Evolutionary conservation across 1,140 invertebrate genomes (phyloP).

Genomic region (Elysia chlorotica): DNA sequence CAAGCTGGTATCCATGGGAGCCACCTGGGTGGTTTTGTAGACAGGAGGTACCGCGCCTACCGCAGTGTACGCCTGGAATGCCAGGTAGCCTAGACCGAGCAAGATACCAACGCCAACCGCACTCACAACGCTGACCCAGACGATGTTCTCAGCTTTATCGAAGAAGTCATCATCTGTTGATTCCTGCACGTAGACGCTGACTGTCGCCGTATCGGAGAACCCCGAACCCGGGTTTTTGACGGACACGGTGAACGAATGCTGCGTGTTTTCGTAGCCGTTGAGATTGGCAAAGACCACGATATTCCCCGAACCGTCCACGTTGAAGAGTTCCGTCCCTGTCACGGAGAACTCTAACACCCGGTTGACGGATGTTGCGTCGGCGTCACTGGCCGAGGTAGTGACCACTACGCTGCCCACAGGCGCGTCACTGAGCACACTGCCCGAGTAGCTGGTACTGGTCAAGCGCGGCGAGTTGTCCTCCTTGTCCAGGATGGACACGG

Average conservation of each 20-base stretch:
- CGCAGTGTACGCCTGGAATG: not conserved
- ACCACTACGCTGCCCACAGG: conserved; percentile 8
- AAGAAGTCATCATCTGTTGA: not conserved
- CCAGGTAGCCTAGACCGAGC: not conserved
- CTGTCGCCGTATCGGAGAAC: not conserved
- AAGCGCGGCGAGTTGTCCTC: conserved; percentile 18
- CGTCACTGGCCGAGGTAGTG: conserved; percentile 19
- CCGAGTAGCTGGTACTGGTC: conserved; percentile 14
- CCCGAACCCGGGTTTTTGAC: not conserved
- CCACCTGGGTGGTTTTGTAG: not conserved
- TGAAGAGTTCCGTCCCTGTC: not conserved
- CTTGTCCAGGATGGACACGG: conserved; percentile 5
- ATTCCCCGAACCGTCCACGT: not conserved
- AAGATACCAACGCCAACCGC: not conserved
- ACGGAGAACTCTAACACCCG: not conserved
- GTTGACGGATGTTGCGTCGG: not conserved
- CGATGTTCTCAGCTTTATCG: not conserved
- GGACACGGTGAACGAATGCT: not conserved
- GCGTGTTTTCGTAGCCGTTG: not conserved
- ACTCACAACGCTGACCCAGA: not conserved
- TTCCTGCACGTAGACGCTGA: not conserved
- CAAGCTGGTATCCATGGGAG: not conserved
- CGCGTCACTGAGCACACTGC: not conserved
- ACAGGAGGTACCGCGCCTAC: not conserved
- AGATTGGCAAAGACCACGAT: not conserved